Evolutionary conservation across 2,797 vertebrate species (phyloP).

Genomic region (Apogon hyalosoma): DNA sequence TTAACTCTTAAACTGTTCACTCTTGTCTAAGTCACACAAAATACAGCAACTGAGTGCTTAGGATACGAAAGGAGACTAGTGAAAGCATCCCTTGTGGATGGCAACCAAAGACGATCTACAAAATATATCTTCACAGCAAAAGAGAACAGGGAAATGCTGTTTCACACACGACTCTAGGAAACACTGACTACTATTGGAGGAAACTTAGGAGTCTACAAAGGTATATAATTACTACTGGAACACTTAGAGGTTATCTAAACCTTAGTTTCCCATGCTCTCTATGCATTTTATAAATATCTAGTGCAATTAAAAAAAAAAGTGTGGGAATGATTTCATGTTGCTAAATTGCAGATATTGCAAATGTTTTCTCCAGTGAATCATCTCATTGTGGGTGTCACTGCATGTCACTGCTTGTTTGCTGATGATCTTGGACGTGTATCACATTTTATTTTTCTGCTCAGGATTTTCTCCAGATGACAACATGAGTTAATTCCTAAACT

Average conservation of each 20-base stretch:
- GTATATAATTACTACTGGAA: neutral
- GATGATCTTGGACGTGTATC: neutral
- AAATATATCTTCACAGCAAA: slow-evolving; percentile 4
- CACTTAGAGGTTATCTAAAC: neutral
- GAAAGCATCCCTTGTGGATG: slow-evolving; percentile 1
- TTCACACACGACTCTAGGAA: neutral
- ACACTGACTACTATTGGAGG: neutral
- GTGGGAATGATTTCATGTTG: neutral
- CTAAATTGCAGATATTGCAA: neutral
- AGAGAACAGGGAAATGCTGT: slow-evolving; percentile 32
- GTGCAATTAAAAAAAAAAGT: neutral
- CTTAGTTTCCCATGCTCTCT: too few species aligned
- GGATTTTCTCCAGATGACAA: neutral
- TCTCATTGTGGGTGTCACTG: neutral
- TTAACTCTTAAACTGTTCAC: slow-evolving; percentile 18
- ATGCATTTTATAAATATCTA: neutral
- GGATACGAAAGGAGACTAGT: slow-evolving; percentile 17
- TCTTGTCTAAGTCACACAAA: slow-evolving; percentile 12
- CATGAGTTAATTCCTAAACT: neutral
- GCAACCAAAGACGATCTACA: neutral
- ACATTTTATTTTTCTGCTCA: neutral
- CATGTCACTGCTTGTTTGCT: neutral
- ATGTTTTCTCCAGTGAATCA: neutral
- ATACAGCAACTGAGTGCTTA: slow-evolving; percentile 2
- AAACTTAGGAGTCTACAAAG: neutral